Evolutionary conservation across 2,797 vertebrate species (phyloP), one percentile per base, ranked within the genome.

Genomic region (Pangasius sanitwongsei): DNA sequence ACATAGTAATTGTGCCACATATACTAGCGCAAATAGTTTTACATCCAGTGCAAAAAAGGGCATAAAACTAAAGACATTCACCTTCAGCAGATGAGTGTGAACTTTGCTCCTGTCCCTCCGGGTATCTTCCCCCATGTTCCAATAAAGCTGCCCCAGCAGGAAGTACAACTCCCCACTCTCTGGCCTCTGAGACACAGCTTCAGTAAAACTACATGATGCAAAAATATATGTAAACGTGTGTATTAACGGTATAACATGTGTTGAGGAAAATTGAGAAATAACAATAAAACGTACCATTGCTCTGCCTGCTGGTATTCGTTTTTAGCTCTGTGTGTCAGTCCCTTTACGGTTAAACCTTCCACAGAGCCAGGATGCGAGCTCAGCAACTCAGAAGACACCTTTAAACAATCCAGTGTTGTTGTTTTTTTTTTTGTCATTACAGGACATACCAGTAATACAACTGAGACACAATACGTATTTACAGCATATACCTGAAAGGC

Each of bases 41-140:
- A 0, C 41, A 44, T 5, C 25, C 4, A 75, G 23, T 48, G 72
- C 72, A 77, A 77, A 77, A 77, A 23, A 48, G 0, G 48, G 25
- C 41, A 77, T 16, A n/a, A 31, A 37, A 37, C 16, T 59, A 81
- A 61, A 57, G n/a, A 25, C 31, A 53, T 57, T 44, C 31, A 98
- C 99, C 97, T 98, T 99, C 87, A 99, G 95, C 89, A 99, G 96
- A 89, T 98, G 96, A 80, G 96, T 96, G 67, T 98, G 97, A 65
- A 97, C 95, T 95, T 99, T 99, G 90, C 95, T 95, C 90, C 97
- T 96, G 92, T 99, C 97, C 93, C 92, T 97, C 89, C 96, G 97
- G 28, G 96, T 97, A 91, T 98, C 97, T 92, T 97, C 97, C 74
- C 96, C 96, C 97, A 99, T 98, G 93, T 95, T 96, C 98, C 98